Base-by-base conservation (phyloP, 2,797 vertebrate genomes). In the Haliaeetus vocifer region DNA sequence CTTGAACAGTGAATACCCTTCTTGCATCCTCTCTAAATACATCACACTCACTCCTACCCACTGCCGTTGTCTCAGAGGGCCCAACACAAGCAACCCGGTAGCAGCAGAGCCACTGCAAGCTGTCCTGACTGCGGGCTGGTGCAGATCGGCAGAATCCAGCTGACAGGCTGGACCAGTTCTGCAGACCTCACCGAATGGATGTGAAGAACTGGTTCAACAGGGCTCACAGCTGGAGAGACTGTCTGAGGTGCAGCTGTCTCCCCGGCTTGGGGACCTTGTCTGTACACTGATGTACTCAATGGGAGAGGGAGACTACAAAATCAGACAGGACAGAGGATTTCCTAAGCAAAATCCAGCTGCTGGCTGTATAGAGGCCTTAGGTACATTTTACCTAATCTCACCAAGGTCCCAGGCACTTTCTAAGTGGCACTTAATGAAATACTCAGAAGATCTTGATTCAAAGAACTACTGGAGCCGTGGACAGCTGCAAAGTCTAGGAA, bases 61-160 rank as follows among this genome's bases (percentile, higher is more conserved):
- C 35, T 45, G 75, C 40, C 1, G 3, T 42, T 25, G 31, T 42
- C 74, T 87, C 90, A 42, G n/a, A 38, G 52, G 44, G 22, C 47
- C 3, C 80, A 37, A 29, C 66, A 66, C 1, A 1, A 74, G 37
- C 45, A 37, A 35, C 7, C 72, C 47, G 82, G 42, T 11, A 76
- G 55, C 59, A 28, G 14, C 4, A 4, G 35, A 77, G 38, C 20
- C 31, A 2, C 37, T 25, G 31, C 11, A 26, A 47, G 8, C 6
- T 31, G 42, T 58, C 45, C 77, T 62, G 67, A 9, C 7, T 10
- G 3, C 0, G 1, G 20, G 11, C 15, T 3, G 6, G 45, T 65
- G 37, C 33, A 11, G 45, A 26, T 7, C 4, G 8, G 11, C 29
- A 65, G 77, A 86, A 61, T 53, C 9, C 3, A 0, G 31, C 21